phyloP scores from a whole-genome alignment of 2,888 invertebrate genomes.

The Latrodectus elegans region DNA sequence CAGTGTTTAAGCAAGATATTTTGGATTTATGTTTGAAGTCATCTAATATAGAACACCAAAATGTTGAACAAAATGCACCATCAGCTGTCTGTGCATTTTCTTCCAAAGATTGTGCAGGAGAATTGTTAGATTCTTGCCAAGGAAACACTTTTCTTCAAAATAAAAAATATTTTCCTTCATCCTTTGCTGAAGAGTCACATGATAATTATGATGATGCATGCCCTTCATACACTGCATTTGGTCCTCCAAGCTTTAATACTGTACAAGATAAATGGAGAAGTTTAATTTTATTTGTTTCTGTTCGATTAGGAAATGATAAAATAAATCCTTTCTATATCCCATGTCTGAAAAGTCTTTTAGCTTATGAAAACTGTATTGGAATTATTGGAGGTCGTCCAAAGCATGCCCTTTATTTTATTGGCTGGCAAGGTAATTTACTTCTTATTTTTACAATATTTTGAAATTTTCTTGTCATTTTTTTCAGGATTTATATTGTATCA shows the following conservation, averaged over 20 bases:
- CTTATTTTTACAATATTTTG: background rate
- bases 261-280: constrained; percentile 80
- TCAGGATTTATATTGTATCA: too few relatives aligned
- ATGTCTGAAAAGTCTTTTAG: constrained; percentile 86
- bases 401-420: constrained; percentile 94
- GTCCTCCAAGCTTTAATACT: constrained; percentile 50
- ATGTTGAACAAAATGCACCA: background rate
- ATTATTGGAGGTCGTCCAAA: constrained; percentile 94
- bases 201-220: constrained; percentile 32
- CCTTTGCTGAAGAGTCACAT: background rate
- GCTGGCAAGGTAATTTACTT: constrained; percentile 82
- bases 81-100: background rate
- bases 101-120: background rate
- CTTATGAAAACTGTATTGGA: constrained; percentile 86
- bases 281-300: constrained; percentile 87
- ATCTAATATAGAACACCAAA: constrained; percentile 40
- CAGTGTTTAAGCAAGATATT: constrained; percentile 86
- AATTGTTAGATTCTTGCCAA: too few relatives aligned
- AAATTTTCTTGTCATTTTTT: background rate
- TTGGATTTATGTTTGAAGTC: constrained; percentile 77
- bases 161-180: background rate
- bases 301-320: constrained; percentile 89
- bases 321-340: constrained; percentile 89
- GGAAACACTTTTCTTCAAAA: background rate
- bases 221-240: constrained; percentile 54